phyloP scores from a whole-genome alignment of 2,888 invertebrate genomes.

The Orthosia gothica region DNA sequence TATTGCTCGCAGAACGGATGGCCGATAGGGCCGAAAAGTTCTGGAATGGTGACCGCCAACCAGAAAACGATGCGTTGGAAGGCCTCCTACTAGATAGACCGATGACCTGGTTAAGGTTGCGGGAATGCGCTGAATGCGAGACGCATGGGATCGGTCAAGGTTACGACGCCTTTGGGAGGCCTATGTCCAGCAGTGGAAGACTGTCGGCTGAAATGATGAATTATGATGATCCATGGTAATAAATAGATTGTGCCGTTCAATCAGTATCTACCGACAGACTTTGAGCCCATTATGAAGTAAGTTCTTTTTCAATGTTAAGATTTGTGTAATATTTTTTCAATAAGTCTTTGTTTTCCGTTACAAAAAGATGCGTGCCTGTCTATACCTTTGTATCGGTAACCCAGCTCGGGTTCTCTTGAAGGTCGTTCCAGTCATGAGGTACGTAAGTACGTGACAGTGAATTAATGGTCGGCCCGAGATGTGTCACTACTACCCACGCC shows the following conservation, averaged over 20 bases:
- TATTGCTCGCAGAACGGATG: too few relatives aligned
- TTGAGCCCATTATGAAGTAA: neutral
- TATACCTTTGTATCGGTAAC: slow-evolving; percentile 9
- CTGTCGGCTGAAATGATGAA: too few relatives aligned
- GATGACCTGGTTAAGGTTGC: too few relatives aligned
- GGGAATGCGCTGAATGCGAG: too few relatives aligned
- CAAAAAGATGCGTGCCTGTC: neutral
- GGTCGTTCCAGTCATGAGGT: slow-evolving; percentile 14
- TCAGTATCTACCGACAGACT: neutral
- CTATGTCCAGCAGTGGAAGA: too few relatives aligned
- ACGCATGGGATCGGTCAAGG: too few relatives aligned
- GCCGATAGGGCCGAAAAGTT: too few relatives aligned
- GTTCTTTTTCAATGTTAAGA: neutral
- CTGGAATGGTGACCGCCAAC: too few relatives aligned
- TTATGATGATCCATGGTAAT: neutral
- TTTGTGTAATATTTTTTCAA: neutral
- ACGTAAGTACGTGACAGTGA: slow-evolving; percentile 43
- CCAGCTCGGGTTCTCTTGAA: slow-evolving; percentile 28
- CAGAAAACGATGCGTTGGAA: too few relatives aligned
- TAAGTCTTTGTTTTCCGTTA: neutral
- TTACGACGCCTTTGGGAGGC: too few relatives aligned
- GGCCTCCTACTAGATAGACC: too few relatives aligned
- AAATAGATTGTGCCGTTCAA: neutral
- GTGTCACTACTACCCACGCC: slow-evolving; percentile 20
- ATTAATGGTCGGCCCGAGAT: slow-evolving; percentile 45